Evolutionary conservation across 2,113 vertebrate genomes (phyloP), one percentile per base, ranked within the genome.

Genomic region (Eulemur macaco): DNA sequence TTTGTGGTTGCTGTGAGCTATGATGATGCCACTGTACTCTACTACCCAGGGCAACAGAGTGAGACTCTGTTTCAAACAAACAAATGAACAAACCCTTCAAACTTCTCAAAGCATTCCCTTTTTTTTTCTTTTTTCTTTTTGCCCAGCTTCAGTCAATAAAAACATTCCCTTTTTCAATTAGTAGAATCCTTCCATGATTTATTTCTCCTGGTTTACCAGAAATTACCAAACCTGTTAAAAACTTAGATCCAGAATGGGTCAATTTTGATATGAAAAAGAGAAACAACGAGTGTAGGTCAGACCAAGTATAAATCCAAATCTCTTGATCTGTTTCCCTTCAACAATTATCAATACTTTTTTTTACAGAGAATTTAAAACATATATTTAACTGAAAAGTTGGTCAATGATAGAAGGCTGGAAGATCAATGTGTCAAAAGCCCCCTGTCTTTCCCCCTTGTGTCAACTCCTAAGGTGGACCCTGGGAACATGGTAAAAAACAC

Each of bases 181-280:
- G 74, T 69, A 87, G n/a, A 88, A 37, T 54, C 56, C 50, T 96
- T 86, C 34, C 39, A 37, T 83, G 47, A 47, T 87, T 80, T 47
- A 42, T 86, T 25, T 87, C 37, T 66, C 54, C 15, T 84, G n/a
- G 42, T 66, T 66, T 74, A 85, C 69, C 42, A 91, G 69, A 93
- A 97, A 95, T 90, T 31, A 74, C 29, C 31, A 96, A 80, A 87
- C 15, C 11, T 91, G 56, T 27, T 42, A n/a, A 87, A 92, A 84
- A 39, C 9, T n/a, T 34, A 81, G 63, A 66, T 78, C n/a, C 34
- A 12, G 0, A 31, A 42, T 34, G 29, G 29, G 29, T n/a, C 0
- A 6, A 84, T 81, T 97, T 92, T 87, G 11, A 84, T 52, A 66
- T n/a, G 73, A 88, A 89, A 94, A 93, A 71, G 45, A n/a, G 18